Evolutionary conservation across 2,113 vertebrate species (phyloP), one percentile per base, ranked within the genome.

Genomic region (Elephas maximus): DNA sequence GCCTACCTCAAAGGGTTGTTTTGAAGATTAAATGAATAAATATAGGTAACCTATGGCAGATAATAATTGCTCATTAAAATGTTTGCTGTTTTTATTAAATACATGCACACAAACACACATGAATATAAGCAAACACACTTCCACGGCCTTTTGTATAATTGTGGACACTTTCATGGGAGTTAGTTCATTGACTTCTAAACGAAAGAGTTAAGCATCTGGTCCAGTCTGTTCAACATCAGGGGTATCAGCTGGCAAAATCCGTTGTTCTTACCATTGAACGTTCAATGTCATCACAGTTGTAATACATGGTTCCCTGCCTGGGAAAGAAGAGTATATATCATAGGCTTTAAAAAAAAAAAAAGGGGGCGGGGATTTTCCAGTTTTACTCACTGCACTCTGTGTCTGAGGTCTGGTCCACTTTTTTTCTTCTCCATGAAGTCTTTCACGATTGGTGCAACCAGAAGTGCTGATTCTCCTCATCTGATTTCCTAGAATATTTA

Each of bases 31-130:
- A 87, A 83, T 81, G 48, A 41, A 45, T 67, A 33, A 41, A 45
- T 67, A 33, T 76, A 86, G 24, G 45, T 84, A 81, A 94, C 20
- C 53, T 57, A 57, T 94, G 62, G 77, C 24, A 89, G 78, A 77
- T 82, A 82, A 65, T 65, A 93, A 67, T 41, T 86, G 14, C 33
- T 88, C 71, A 62, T 79, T 90, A 33, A 74, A 85, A 57, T 76
- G n/a, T 48, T 44, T 60, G 3, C 44, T 62, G 44, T 89, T 92
- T 95, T 65, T 88, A 41, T 89, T 81, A 44, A 77, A 89, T 63
- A 51, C 15, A 73, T 20, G 8, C 4, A 21, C 20, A 53, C 24
- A 44, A 8, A 26, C 24, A 23, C 60, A 88, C 8, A 45, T 11
- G 65, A n/a, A 65, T 30, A 57, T 8, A 62, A 37, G 44, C 28